A percentile compares a stretch with the other conserved stretches of the same genome.
Conservation (phyloP, 2,113 vertebrate genomes). For the Anhinga anhinga region DNA sequence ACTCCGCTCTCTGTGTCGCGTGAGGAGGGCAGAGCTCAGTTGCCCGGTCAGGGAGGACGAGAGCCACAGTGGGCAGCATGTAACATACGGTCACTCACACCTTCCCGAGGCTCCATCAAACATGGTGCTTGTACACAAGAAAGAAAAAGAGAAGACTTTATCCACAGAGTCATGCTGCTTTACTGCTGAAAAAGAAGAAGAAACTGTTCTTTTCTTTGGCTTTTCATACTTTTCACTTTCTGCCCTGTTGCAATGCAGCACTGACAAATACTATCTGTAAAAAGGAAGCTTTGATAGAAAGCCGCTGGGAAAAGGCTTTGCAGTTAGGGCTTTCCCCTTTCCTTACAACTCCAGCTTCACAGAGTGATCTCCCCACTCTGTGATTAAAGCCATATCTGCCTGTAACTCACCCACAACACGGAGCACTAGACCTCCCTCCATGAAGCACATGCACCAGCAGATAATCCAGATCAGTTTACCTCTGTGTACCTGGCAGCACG, state of each 20-base stretch:
- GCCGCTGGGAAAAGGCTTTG: not conserved
- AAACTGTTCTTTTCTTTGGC: not conserved
- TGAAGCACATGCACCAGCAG: constrained; percentile 36
- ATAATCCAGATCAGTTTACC: constrained; percentile 77
- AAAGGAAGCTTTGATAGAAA: not conserved
- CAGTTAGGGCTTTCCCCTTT: not conserved
- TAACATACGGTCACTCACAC: accelerated
- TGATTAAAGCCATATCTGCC: not conserved
- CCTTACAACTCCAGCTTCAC: not conserved
- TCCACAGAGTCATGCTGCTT: not conserved
- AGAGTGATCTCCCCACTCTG: accelerated
- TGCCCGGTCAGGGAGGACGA: not conserved
- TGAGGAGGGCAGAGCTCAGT: not conserved
- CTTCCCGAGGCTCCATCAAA: not conserved
- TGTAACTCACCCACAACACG: not conserved
- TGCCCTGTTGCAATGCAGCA: not conserved
- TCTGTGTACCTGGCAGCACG: constrained; percentile 73
- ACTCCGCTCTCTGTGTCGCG: accelerated
- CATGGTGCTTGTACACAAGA: not conserved
- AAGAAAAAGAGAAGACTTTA: not conserved
- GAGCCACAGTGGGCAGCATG: not conserved
- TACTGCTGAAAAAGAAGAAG: not conserved
- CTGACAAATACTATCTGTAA: not conserved
- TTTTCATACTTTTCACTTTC: not conserved
- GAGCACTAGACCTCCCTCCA: not conserved